Evolutionary conservation across 2,888 invertebrate genomes (phyloP).

Genomic region (Hypomecis atomaria): DNA sequence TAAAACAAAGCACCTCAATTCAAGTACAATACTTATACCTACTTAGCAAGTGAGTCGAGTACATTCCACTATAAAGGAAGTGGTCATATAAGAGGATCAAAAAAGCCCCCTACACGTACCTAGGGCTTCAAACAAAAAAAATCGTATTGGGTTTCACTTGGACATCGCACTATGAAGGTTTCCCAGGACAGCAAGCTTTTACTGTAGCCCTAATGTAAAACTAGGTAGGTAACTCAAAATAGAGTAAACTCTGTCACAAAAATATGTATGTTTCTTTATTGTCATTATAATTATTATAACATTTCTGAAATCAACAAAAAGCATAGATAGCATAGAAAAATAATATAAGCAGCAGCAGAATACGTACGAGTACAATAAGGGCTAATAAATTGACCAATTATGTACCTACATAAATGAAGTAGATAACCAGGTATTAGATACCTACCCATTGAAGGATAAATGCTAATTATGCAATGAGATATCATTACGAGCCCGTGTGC

Average conservation of each 20-base stretch:
- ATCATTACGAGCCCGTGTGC: constrained; percentile 7
- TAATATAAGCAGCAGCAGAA: neutral
- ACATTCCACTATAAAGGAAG: neutral
- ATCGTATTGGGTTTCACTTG: neutral
- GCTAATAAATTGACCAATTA: constrained; percentile 17
- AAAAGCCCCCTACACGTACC: neutral
- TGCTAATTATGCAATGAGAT: constrained; percentile 24
- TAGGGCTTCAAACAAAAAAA: neutral
- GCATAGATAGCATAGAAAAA: too few relatives aligned
- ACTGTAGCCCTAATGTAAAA: too few relatives aligned
- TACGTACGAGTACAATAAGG: neutral
- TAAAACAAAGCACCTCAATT: too few relatives aligned
- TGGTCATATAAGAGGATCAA: neutral
- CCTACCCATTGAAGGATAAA: constrained; percentile 10
- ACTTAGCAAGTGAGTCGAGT: too few relatives aligned
- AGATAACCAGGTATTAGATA: neutral
- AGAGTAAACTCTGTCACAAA: too few relatives aligned
- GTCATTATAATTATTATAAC: too few relatives aligned
- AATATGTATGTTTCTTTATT: too few relatives aligned
- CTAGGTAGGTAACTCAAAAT: too few relatives aligned
- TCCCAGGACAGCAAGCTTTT: neutral
- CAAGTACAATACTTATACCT: too few relatives aligned
- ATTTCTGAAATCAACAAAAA: too few relatives aligned
- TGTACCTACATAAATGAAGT: neutral
- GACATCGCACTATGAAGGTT: neutral